Evolutionary conservation across 1,140 invertebrate species (phyloP).

Genomic region (Trichonephila clavipes): DNA sequence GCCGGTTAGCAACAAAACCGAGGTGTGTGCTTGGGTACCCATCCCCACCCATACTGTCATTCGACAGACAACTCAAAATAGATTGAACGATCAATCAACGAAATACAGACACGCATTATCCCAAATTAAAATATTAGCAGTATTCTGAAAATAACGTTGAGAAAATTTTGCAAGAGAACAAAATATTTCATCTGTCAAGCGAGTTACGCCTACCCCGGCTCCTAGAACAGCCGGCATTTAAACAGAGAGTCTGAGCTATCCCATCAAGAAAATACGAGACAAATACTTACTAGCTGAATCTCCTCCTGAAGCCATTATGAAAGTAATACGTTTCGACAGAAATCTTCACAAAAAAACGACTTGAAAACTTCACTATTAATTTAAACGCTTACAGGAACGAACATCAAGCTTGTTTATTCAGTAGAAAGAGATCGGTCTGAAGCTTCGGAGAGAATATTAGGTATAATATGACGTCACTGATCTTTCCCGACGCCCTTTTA

Average conservation of each 20-base stretch:
- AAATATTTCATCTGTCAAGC: background rate
- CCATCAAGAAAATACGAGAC: background rate
- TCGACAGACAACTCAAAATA: background rate
- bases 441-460: background rate
- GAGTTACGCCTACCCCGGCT: slow-evolving; percentile 13
- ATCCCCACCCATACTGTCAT: slow-evolving; percentile 24
- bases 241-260: background rate
- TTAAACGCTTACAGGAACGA: background rate
- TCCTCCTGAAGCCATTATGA: slow-evolving; percentile 39
- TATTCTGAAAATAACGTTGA: background rate
- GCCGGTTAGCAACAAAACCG: too few species aligned
- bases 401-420: slow-evolving; percentile 45
- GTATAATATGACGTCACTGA: slow-evolving; percentile 43
- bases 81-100: background rate
- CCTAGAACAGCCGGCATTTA: slow-evolving; percentile 13
- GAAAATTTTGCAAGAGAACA: background rate
- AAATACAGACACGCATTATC: too few species aligned
- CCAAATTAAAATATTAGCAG: background rate
- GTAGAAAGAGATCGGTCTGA: background rate
- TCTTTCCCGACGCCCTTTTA: slow-evolving; percentile 22
- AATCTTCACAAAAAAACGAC: background rate
- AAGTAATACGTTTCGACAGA: background rate
- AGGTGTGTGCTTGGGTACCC: background rate
- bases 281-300: slow-evolving; percentile 29
- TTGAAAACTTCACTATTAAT: background rate